A percentile compares a stretch with the other conserved stretches of the same genome.
Evolutionary conservation across 2,888 invertebrate species (phyloP).

Genomic region (Hecatera dysodea): DNA sequence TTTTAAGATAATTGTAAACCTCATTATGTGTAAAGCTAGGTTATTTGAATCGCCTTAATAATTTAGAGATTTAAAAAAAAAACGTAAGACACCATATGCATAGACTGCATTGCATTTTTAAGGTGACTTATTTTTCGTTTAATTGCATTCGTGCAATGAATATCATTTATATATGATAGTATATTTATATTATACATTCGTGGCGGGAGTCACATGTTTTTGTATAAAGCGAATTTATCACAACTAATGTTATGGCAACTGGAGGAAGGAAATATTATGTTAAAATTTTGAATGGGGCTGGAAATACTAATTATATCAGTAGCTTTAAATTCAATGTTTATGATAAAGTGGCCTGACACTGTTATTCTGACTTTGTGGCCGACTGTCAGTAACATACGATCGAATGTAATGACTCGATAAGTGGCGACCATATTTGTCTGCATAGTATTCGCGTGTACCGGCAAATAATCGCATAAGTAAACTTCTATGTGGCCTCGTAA

Average conservation of each 20-base stretch:
- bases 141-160: slow-evolving; percentile 77
- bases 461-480: slow-evolving; percentile 6
- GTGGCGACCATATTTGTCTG: slow-evolving; percentile 19
- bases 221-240: slow-evolving; percentile 72
- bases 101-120: slow-evolving; percentile 89
- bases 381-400: slow-evolving; percentile 5
- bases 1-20: slow-evolving; percentile 81
- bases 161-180: slow-evolving; percentile 72
- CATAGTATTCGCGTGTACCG: neutral
- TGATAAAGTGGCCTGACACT: slow-evolving; percentile 5
- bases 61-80: slow-evolving; percentile 76
- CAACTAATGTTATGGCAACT: slow-evolving; percentile 66
- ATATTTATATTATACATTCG: slow-evolving; percentile 66
- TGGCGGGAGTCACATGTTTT: slow-evolving; percentile 58
- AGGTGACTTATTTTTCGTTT: slow-evolving; percentile 80
- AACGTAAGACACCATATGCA: slow-evolving; percentile 83
- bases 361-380: neutral
- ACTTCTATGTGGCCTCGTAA: neutral
- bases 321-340: slow-evolving; percentile 42
- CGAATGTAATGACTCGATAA: slow-evolving; percentile 5
- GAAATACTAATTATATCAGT: slow-evolving; percentile 57
- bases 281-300: slow-evolving; percentile 44
- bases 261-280: slow-evolving; percentile 34
- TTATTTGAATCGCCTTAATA: slow-evolving; percentile 86
- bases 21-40: slow-evolving; percentile 85